These are phyloP conservation scores for Sarcophaga rosellei DNA, from an alignment of 2,888 invertebrate genomes.

Conservation along the genomic window DNA sequence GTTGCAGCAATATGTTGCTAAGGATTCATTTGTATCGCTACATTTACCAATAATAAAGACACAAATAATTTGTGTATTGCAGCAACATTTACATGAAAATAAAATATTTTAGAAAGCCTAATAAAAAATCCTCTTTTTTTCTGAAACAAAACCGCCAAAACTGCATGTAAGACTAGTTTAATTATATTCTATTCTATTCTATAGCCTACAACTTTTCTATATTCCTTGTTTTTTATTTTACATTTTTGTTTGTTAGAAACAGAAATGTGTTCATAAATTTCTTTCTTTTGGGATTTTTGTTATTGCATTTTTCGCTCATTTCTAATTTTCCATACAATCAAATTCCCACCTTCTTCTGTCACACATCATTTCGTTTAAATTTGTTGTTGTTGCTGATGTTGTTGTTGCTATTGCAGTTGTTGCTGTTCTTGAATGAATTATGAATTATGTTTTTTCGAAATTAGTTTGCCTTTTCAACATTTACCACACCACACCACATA, in stretches of 20 bases:
- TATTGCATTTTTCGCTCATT: background rate
- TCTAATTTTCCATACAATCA: constrained; percentile 50
- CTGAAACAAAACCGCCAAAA: no score
- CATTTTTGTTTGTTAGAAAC: background rate
- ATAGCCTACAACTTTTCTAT: no score
- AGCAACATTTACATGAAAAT: no score
- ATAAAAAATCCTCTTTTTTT: no score
- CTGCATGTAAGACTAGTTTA: no score
- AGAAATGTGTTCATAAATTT: background rate
- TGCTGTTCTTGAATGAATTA: constrained; percentile 68
- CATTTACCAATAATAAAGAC: no score
- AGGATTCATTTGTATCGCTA: background rate
- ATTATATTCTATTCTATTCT: no score
- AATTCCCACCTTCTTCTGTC: constrained; percentile 59
- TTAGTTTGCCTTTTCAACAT: constrained; percentile 76
- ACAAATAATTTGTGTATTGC: no score
- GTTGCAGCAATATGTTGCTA: background rate
- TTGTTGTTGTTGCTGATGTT: background rate
- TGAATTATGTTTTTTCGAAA: constrained; percentile 81
- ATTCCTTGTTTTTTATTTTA: no score
- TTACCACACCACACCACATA: constrained; percentile 45
- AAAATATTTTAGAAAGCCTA: no score
- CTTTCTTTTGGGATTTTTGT: background rate
- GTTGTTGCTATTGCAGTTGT: background rate
- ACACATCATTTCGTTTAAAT: constrained; percentile 31